Evolutionary conservation across 2,113 vertebrate genomes (phyloP).

Genomic region (Heterotilapia buettikoferi): DNA sequence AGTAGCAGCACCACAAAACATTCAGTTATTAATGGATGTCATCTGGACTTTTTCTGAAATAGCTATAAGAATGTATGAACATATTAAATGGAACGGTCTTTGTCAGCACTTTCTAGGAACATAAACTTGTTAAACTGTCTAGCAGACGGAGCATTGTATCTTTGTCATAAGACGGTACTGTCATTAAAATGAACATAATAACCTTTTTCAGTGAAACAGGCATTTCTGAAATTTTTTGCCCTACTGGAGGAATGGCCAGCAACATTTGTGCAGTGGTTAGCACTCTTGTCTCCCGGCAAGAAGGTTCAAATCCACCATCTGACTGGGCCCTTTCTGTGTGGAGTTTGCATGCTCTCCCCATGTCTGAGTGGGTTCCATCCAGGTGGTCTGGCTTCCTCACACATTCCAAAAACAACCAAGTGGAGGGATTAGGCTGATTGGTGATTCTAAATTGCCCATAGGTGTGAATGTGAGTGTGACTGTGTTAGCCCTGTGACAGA

Average conservation of each 20-base stretch:
- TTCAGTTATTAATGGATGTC: background rate
- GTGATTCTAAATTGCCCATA: background rate
- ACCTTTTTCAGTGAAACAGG: background rate
- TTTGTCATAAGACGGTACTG: background rate
- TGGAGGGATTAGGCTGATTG: background rate
- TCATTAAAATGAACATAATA: background rate
- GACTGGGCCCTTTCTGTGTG: background rate
- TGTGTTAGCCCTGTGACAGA: background rate
- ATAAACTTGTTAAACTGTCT: background rate
- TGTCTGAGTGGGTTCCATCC: background rate
- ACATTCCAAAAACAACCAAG: background rate
- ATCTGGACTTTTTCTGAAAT: background rate
- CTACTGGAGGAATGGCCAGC: background rate
- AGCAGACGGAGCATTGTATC: background rate
- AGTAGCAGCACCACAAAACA: background rate
- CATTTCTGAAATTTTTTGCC: background rate
- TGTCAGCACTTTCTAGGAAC: background rate
- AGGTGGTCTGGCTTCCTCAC: background rate
- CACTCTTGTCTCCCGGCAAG: accelerated
- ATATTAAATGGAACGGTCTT: background rate
- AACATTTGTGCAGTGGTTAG: background rate
- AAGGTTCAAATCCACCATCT: background rate
- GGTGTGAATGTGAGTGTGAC: background rate
- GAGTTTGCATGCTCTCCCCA: accelerated
- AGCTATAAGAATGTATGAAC: background rate